Percentiles rank a stretch among this genome's conserved stretches.
phyloP scores from a whole-genome alignment of 1,140 invertebrate genomes.

The Nebria ingens region DNA sequence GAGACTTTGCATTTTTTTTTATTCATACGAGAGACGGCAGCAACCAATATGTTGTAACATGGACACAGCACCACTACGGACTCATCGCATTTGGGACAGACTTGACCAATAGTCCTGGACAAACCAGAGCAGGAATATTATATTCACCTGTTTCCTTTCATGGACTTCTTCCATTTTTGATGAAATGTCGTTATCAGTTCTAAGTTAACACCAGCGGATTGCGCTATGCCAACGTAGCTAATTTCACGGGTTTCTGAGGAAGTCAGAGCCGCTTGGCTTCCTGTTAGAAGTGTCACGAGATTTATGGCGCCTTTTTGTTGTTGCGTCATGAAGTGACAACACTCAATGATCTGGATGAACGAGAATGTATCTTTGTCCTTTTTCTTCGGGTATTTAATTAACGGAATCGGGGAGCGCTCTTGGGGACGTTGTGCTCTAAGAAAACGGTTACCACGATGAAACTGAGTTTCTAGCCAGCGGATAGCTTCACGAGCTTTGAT shows the following conservation, averaged over 20 bases:
- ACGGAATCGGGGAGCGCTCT: conserved; percentile 59
- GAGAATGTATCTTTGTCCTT: conserved; percentile 58
- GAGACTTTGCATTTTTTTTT: no score
- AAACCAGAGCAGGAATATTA: no score
- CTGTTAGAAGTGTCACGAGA: conserved; percentile 49
- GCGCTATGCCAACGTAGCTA: conserved; percentile 39
- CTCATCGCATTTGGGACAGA: no score
- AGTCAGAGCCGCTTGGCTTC: conserved; percentile 32
- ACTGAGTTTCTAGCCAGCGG: conserved; percentile 80
- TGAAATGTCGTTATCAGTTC: conserved; percentile 55
- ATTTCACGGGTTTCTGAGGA: conserved; percentile 28
- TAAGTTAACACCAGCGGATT: conserved; percentile 50
- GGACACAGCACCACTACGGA: no score
- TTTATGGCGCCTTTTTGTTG: conserved; percentile 43
- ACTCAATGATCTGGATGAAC: conserved; percentile 59
- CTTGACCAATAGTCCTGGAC: no score
- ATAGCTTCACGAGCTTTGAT: conserved; percentile 76
- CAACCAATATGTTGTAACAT: no score
- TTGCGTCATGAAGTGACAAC: conserved; percentile 55
- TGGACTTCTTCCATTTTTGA: conserved; percentile 54
- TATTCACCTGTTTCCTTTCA: conserved; percentile 55
- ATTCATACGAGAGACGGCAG: no score
- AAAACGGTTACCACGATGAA: conserved; percentile 73
- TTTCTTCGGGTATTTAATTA: conserved; percentile 61
- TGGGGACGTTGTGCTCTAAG: conserved; percentile 68